Evolutionary conservation across 2,797 vertebrate genomes (phyloP), one percentile per base, ranked within the genome.

Genomic region (Carduelis carduelis): DNA sequence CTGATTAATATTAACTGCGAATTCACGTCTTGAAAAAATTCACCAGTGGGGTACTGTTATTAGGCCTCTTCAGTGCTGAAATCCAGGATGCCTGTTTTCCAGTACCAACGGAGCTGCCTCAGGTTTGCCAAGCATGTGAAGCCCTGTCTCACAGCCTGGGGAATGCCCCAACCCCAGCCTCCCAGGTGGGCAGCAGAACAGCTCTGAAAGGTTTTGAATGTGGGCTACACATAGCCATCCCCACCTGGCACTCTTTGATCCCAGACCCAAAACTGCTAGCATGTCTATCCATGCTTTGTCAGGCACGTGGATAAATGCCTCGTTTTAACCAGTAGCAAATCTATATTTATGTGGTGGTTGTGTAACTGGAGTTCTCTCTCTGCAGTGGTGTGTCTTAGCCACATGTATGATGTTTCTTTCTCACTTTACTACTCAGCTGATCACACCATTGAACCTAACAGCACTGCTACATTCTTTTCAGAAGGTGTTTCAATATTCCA

Each of bases 1-100:
- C 93, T 94, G 83, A 94, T 97, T 96, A 88, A 78, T 65, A 94
- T 97, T 96, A 88, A 78, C 69, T 1, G 2, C 65, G 89, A 97
- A 95, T 78, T 68, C 77, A 93, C 4, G 6, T 70, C 39, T 55
- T 93, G 91, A 93, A 88, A 97, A 97, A 96, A 72, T 69, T 68
- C 35, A 83, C 34, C 61, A 68, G 18, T 28, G 11, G 21, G n/a
- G 37, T 87, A 30, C 52, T 93, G 52, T 47, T 68, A 24, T 34
- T 17, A 77, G 23, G 50, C 53, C 37, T 83, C 56, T 59, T 55
- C 4, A 14, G 7, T 0, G 3, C 21, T 71, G 66, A 69, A 82
- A 82, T 15, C 2, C 11, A 53, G 52, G 49, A 56, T 3, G 2
- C 9, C 7, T 35, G 3, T 56, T 88, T 77, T 21, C 52, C 52